Evolutionary conservation across 2,797 vertebrate genomes (phyloP), one percentile per base, ranked within the genome.

Genomic region (Austrolebias charrua): DNA sequence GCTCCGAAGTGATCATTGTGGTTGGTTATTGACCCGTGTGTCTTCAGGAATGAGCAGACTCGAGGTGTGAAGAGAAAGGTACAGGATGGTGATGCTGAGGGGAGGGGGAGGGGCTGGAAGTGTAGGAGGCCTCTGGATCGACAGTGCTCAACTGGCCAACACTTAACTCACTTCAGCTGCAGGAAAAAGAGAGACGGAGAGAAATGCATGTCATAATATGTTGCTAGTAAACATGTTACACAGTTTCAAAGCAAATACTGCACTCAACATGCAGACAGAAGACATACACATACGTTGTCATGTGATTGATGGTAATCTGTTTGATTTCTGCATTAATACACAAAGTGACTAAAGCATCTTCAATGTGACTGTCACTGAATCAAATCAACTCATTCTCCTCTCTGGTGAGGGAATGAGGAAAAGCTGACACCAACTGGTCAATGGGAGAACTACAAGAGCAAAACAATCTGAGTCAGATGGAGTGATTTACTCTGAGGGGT

Each of bases 1-100:
- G 94, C 92, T 99, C 98, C 71, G 98, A 98, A 82, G 97, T 99
- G 90, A 99, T 99, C 98, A 99, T 99, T 86, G 88, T 94, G 91
- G 49, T 40, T 7, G 18, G 53, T 56, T 14, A 40, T 50, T 43
- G 47, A 66, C 63, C 56, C 61, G 71, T 53, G 65, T 14, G 69
- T 71, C 67, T 71, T 76, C 73, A 75, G 59, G 70, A 49, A 49
- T 8, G 48, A 51, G 56, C 31, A 48, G 9, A 62, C 58, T 56
- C 63, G 35, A 61, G 74, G 72, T 62, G 66, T 58, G 67, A 66
- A 45, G 60, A 53, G 31, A 59, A 52, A 52, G 54, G 56, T 35
- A 4, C 3, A 15, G 54, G 64, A 55, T 8, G 54, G 69, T 58
- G 33, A 65, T 51, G 59, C 40, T 78, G 8, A 14, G 65, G 20